Conservation (phyloP, 2,888 invertebrate genomes). For the Clitarchus hookeri region DNA sequence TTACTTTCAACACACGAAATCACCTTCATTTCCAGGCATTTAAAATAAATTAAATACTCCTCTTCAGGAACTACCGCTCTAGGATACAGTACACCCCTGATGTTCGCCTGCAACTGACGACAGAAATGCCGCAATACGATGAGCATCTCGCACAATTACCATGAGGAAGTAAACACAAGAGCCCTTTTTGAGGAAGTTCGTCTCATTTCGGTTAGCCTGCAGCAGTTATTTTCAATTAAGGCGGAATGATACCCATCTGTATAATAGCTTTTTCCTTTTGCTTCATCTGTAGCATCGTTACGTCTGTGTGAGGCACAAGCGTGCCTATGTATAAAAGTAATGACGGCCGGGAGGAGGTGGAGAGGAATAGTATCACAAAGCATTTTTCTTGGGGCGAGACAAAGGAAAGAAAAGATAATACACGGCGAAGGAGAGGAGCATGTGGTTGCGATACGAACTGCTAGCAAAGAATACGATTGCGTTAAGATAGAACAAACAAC, state of each 20-base stretch:
- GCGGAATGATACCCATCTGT: slow-evolving; percentile 24
- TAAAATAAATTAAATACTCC: not conserved
- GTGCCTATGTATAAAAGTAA: not conserved
- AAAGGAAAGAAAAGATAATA: slow-evolving; percentile 5
- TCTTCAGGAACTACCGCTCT: not conserved
- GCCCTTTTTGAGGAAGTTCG: not conserved
- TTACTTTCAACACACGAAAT: not conserved
- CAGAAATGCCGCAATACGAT: not conserved
- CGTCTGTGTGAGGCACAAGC: slow-evolving; percentile 15
- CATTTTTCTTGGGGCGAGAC: not conserved
- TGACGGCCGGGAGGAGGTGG: not conserved
- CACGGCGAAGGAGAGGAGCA: not conserved
- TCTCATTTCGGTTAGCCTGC: slow-evolving; percentile 5
- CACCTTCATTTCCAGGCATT: not conserved
- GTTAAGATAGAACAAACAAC: slow-evolving; percentile 7
- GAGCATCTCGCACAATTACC: not conserved
- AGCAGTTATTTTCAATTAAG: slow-evolving; percentile 27
- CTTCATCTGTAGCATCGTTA: slow-evolving; percentile 17
- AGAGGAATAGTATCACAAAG: not conserved
- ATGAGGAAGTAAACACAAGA: slow-evolving; percentile 15
- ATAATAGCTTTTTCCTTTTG: slow-evolving; percentile 24
- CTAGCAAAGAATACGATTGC: not conserved
- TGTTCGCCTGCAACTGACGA: not conserved
- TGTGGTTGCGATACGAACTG: not conserved
- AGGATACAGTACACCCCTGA: not conserved